A percentile compares a stretch with the other conserved stretches of the same genome.
These are phyloP conservation scores for Arctia plantaginis DNA, from an alignment of 2,888 invertebrate species.

Conservation along the genomic window DNA sequence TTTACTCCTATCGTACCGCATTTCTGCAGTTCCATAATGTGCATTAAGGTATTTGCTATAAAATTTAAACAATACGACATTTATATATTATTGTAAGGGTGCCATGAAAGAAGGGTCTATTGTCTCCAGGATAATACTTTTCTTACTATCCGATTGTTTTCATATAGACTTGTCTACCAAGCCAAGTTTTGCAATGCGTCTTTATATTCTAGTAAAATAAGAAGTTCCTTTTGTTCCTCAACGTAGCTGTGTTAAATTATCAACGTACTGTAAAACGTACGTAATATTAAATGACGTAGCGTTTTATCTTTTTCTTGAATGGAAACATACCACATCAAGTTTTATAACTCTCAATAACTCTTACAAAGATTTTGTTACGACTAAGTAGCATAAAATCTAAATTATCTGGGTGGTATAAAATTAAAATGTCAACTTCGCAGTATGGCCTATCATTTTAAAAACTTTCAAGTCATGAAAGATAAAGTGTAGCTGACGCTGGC, in stretches of 20 bases:
- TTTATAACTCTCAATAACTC: conserved; percentile 58
- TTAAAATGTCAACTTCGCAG: conserved; percentile 74
- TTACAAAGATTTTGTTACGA: conserved; percentile 62
- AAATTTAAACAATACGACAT: conserved; percentile 74
- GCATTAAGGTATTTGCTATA: conserved; percentile 62
- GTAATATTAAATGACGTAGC: conserved; percentile 22
- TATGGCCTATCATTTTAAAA: conserved; percentile 74
- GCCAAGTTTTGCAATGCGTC: neutral
- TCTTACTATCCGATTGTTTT: conserved; percentile 62
- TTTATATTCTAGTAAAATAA: conserved; percentile 21
- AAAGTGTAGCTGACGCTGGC: conserved; percentile 71
- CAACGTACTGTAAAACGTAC: conserved; percentile 21
- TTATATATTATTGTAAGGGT: conserved; percentile 68
- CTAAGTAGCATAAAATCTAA: conserved; percentile 71
- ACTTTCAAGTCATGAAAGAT: conserved; percentile 82
- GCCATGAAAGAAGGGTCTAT: conserved; percentile 60
- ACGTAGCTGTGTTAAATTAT: conserved; percentile 20
- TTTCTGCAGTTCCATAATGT: conserved; percentile 48
- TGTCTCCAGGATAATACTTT: conserved; percentile 49
- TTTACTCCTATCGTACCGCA: conserved; percentile 43
- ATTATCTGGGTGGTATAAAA: conserved; percentile 78
- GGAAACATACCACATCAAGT: conserved; percentile 49
- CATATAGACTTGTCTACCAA: neutral
- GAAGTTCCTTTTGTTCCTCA: conserved; percentile 32
- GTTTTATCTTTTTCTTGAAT: conserved; percentile 36